Percentiles rank a stretch among this genome's conserved stretches.
Conservation (phyloP, 2,888 invertebrate species). For the Tipula vernalis region DNA sequence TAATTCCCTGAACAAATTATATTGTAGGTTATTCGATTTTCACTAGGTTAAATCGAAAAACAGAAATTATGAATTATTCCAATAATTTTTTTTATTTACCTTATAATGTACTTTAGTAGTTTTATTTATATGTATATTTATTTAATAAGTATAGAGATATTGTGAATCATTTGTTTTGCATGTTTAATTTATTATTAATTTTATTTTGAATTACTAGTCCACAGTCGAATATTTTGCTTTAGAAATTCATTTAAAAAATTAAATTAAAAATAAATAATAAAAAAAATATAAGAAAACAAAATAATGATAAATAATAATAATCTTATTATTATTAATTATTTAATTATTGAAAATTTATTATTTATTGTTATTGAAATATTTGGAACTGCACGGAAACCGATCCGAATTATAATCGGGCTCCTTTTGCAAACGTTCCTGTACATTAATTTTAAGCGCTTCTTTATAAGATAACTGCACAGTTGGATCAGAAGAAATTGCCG, state of each 20-base stretch:
- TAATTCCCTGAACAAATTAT: not conserved
- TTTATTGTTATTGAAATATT: constrained; percentile 24
- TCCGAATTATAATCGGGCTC: constrained; percentile 30
- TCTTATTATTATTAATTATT: not conserved
- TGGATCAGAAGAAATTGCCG: constrained; percentile 28
- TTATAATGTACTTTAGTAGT: not conserved
- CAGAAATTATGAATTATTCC: not conserved
- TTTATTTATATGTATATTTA: not conserved
- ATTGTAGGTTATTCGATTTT: not conserved
- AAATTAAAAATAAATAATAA: not conserved
- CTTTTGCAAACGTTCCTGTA: constrained; percentile 30
- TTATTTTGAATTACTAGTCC: not conserved
- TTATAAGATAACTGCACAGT: constrained; percentile 30
- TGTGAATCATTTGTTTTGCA: not conserved
- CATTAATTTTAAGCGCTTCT: constrained; percentile 28
- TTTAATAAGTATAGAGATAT: not conserved
- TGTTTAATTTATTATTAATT: not conserved
- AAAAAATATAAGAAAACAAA: not conserved
- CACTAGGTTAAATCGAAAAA: not conserved
- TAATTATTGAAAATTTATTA: constrained; percentile 6
- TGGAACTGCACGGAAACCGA: constrained; percentile 34
- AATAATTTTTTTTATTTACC: not conserved
- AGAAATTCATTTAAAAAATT: not conserved
- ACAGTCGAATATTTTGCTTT: not conserved
- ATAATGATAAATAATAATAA: not conserved